These are phyloP conservation scores for Drosophila rubida DNA, from an alignment of 2,888 invertebrate species.

Conservation along the genomic window DNA sequence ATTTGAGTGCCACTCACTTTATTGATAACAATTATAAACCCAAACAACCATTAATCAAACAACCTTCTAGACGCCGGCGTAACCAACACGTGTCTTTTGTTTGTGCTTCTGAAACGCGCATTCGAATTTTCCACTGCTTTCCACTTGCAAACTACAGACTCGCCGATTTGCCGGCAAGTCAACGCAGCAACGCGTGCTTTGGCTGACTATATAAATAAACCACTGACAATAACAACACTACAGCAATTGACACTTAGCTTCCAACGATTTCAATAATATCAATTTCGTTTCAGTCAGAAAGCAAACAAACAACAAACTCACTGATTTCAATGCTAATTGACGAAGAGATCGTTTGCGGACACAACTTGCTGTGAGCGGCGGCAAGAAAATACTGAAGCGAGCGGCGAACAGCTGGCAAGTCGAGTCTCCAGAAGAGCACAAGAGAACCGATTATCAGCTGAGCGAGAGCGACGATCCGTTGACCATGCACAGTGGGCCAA, in stretches of 20 bases:
- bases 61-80: background rate
- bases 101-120: background rate
- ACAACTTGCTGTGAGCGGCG: conserved; percentile 11
- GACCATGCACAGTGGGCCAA: conserved; percentile 6
- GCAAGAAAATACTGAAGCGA: conserved; percentile 23
- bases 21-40: conserved; percentile 11
- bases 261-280: conserved; percentile 30
- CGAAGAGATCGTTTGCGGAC: background rate
- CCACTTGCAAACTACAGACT: background rate
- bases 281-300: background rate
- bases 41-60: background rate
- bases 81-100: background rate
- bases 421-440: conserved; percentile 26
- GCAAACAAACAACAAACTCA: conserved; percentile 37
- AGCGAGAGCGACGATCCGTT: conserved; percentile 15
- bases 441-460: conserved; percentile 8
- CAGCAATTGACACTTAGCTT: conserved; percentile 6
- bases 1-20: background rate
- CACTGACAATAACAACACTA: background rate
- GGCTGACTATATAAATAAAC: conserved; percentile 15
- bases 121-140: background rate
- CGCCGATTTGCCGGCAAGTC: background rate
- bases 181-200: conserved; percentile 6
- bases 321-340: conserved; percentile 21
- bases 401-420: background rate